Evolutionary conservation across 2,888 invertebrate species (phyloP), one percentile per base, ranked within the genome.

Genomic region (Cyclophora albipunctata): DNA sequence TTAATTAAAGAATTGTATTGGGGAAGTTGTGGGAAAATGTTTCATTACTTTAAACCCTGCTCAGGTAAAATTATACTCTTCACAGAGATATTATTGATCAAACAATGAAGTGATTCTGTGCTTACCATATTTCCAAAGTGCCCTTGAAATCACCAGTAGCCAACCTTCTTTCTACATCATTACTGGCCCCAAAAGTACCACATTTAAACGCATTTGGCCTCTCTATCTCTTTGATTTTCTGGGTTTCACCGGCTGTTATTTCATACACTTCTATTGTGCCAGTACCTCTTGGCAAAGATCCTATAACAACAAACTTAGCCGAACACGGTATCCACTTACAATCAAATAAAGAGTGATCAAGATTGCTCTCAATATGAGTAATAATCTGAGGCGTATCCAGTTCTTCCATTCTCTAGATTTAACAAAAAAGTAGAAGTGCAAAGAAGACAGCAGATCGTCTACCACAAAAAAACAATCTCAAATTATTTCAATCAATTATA

Each of bases 271-370:
- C 95, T 51, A 98, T 84, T 34, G 95, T 91, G 0, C 98, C 98
- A 47, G 93, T 93, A 45, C 96, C 96, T 69, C 93, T 93, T 0
- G 98, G 93, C 74, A 95, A 91, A 7, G 93, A 94, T 5, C 98
- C 98, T 49, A 98, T 89, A 44, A 95, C 92, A 54, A 97, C 93
- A 82, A 98, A 96, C 81, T 97, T 98, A 0, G 98, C 95, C 3
- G 97, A 97, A 71, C 95, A 94, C 0, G 98, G 98, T 67, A 98
- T 93, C 98, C 98, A 98, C 84, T 96, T 96, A n/a, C 94, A 92
- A 72, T 98, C 98, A 76, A 96, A 97, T 34, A 97, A 81, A 0
- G 96, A 95, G 78, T 95, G 98, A 71, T 95, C 92, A 2, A 97
- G 81, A 34, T 93, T 89, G 73, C 95, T 94, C 70, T 97, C 95